These are phyloP conservation scores for Strigops habroptila DNA, from an alignment of 2,113 vertebrate species.

Conservation along the genomic window DNA sequence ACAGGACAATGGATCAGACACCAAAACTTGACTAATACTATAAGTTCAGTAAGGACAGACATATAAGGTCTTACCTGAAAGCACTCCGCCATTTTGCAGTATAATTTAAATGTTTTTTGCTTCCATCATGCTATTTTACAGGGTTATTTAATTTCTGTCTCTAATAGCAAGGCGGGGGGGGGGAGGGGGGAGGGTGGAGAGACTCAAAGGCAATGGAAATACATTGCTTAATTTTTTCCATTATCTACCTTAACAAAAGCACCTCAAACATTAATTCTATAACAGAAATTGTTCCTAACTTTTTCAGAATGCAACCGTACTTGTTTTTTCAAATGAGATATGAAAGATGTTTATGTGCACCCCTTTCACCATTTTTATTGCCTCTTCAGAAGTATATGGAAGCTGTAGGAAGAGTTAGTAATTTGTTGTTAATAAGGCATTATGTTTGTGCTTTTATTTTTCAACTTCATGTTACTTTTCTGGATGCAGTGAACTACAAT, in stretches of 20 bases:
- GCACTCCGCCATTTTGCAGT: not conserved
- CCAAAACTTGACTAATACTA: not conserved
- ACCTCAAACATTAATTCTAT: not conserved
- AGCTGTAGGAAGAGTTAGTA: not conserved
- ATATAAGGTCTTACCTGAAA: not conserved
- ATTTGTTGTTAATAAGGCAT: not conserved
- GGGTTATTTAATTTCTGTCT: not conserved
- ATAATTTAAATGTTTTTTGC: not conserved
- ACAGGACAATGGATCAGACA: not conserved
- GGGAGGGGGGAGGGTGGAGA: accelerated
- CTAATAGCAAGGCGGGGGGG: accelerated
- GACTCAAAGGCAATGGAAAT: not conserved
- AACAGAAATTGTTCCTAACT: not conserved
- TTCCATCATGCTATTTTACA: not conserved
- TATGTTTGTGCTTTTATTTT: not conserved
- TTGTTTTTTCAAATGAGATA: not conserved
- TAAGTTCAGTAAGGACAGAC: not conserved
- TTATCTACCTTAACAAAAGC: not conserved
- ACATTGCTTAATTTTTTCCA: not conserved
- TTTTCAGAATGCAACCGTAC: not conserved
- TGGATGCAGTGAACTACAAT: not conserved
- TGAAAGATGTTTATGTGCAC: not conserved
- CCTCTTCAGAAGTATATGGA: not conserved
- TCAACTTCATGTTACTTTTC: not conserved
- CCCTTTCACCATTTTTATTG: not conserved